These are phyloP conservation scores for Lipotes vexillifer DNA, from an alignment of 2,113 vertebrate genomes.

Conservation along the genomic window DNA sequence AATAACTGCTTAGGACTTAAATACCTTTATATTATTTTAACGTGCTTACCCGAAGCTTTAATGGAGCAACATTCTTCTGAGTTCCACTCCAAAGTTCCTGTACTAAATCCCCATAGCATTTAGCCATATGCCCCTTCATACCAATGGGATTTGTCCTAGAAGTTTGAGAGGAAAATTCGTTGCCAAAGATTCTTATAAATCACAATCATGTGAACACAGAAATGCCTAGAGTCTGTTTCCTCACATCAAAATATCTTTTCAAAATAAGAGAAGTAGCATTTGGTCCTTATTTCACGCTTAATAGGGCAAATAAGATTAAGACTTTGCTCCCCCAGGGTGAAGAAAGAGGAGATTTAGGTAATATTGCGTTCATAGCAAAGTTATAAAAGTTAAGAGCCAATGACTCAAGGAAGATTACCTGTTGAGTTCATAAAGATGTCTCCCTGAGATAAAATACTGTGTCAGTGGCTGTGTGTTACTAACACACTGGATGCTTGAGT, in stretches of 20 bases:
- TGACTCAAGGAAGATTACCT: constrained; percentile 80
- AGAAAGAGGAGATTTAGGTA: neutral
- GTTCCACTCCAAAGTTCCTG: constrained; percentile 98
- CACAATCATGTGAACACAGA: constrained; percentile 3
- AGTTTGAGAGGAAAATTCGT: constrained; percentile 55
- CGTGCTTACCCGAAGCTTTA: constrained; percentile 92
- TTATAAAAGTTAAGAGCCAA: neutral
- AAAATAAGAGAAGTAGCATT: neutral
- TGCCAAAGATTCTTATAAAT: constrained; percentile 34
- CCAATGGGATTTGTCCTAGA: constrained; percentile 96
- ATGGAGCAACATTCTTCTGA: constrained; percentile 96
- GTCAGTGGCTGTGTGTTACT: constrained; percentile 98
- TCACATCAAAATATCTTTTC: constrained; percentile 26
- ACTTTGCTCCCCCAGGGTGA: neutral
- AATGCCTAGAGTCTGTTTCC: constrained; percentile 18
- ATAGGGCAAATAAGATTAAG: constrained; percentile 10
- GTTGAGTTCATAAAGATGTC: constrained; percentile 98
- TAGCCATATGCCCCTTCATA: constrained; percentile 99
- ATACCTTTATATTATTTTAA: constrained; percentile 32
- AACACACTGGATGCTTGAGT: constrained; percentile 99
- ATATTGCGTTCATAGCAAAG: constrained; percentile 7
- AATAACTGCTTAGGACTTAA: neutral
- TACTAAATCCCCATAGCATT: constrained; percentile 98
- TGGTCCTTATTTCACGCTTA: constrained; percentile 22
- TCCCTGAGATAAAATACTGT: constrained; percentile 97